These are phyloP conservation scores for Poeciliopsis prolifica DNA, from an alignment of 2,113 vertebrate genomes.

Conservation along the genomic window DNA sequence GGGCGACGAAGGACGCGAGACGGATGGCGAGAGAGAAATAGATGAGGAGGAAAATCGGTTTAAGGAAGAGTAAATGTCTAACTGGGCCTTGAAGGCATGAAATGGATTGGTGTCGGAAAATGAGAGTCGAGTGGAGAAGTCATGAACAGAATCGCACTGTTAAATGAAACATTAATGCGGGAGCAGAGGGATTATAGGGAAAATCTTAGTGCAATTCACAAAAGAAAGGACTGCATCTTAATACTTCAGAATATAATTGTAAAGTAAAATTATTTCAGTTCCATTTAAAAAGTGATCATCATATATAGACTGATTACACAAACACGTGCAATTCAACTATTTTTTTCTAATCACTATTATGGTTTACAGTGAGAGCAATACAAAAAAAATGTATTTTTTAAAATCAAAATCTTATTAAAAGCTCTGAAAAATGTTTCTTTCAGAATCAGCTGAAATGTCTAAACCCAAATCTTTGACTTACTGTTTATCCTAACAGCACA, in stretches of 20 bases:
- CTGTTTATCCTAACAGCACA: no score
- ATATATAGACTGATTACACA: background rate
- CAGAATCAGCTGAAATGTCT: no score
- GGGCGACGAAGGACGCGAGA: background rate
- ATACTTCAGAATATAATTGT: background rate
- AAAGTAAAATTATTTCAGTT: background rate
- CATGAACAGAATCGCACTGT: constrained; percentile 52
- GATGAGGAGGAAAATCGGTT: constrained; percentile 22
- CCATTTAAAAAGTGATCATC: background rate
- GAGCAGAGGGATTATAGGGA: constrained; percentile 3
- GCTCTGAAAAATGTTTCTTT: no score
- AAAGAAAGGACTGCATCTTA: constrained; percentile 2
- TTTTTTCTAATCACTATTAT: background rate
- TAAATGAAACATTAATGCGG: constrained; percentile 44
- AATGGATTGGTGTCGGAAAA: constrained; percentile 34
- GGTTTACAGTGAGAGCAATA: background rate
- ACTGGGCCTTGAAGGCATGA: constrained; percentile 76
- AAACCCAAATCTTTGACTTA: no score
- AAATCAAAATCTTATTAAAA: no score
- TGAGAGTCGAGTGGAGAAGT: constrained; percentile 41
- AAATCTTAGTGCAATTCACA: constrained; percentile 17
- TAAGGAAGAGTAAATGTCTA: constrained; percentile 52
- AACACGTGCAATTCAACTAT: background rate
- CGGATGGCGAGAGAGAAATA: constrained; percentile 2
- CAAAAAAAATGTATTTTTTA: background rate